Conservation (phyloP, 2,888 invertebrate species). For the Willowsia nigromaculata region DNA sequence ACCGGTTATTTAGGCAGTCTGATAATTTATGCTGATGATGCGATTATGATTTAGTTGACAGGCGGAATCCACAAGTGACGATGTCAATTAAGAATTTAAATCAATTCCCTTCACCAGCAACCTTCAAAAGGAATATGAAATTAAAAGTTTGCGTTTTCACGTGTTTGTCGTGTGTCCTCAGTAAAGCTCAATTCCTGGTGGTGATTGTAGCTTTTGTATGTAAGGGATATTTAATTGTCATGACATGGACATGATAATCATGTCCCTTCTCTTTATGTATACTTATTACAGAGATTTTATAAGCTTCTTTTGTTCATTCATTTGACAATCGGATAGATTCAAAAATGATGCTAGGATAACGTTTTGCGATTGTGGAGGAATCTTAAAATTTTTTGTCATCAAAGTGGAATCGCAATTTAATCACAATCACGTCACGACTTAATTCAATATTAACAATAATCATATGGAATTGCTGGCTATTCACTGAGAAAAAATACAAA, state of each 20-base stretch:
- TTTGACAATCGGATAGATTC: background rate
- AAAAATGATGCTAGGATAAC: background rate
- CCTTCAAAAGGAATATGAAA: background rate
- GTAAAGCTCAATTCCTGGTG: background rate
- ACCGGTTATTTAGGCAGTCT: background rate
- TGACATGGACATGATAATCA: slow-evolving; percentile 29
- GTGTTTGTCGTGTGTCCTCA: slow-evolving; percentile 1
- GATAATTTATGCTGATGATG: background rate
- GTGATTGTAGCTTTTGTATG: background rate
- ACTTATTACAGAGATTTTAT: too few species aligned
- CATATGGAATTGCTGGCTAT: background rate
- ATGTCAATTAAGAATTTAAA: slow-evolving; percentile 12
- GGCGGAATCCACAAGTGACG: background rate
- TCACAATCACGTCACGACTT: slow-evolving; percentile 23
- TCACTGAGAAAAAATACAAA: background rate
- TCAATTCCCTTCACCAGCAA: slow-evolving; percentile 14
- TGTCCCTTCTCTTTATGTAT: background rate
- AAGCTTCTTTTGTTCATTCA: background rate
- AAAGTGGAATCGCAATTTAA: background rate
- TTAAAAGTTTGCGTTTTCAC: background rate
- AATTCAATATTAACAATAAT: slow-evolving; percentile 18
- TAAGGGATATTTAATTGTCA: background rate
- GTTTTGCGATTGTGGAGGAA: background rate
- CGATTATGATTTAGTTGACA: slow-evolving; percentile 1
- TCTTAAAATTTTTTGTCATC: background rate